A percentile compares a stretch with the other conserved stretches of the same genome.
Evolutionary conservation across 2,113 vertebrate species (phyloP).

Genomic region (Corvus hawaiiensis): DNA sequence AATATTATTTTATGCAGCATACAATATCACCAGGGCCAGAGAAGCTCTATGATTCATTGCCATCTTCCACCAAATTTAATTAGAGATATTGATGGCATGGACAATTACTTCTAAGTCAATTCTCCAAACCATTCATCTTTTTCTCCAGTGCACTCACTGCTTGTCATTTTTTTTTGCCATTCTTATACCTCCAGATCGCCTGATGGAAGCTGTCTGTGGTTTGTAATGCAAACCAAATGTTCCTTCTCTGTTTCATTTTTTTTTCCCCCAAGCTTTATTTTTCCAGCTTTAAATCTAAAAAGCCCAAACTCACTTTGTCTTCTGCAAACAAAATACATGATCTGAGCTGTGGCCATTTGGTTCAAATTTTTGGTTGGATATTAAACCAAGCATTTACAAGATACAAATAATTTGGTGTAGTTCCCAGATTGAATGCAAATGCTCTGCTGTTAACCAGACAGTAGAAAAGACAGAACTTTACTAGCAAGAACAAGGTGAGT

Average conservation of each 20-base stretch:
- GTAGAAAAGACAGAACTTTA: neutral
- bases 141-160: neutral
- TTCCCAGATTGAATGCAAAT: neutral
- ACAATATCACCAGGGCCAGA: neutral
- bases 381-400: conserved; percentile 1
- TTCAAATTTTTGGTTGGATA: conserved; percentile 46
- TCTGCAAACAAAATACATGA: conserved; percentile 29
- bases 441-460: neutral
- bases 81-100: neutral
- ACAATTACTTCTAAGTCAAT: neutral
- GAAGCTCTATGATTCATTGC: neutral
- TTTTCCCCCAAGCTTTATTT: neutral
- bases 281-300: conserved; percentile 37
- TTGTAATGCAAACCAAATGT: conserved; percentile 51
- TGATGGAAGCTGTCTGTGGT: conserved; percentile 61
- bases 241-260: neutral
- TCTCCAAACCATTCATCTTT: neutral
- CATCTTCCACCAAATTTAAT: neutral
- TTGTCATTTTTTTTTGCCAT: conserved; percentile 23
- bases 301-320: neutral
- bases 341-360: conserved; percentile 35
- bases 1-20: neutral
- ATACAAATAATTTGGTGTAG: neutral
- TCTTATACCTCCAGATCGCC: neutral
- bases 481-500: neutral